phyloP scores from a whole-genome alignment of 2,113 vertebrate species.

The Galbula dea region DNA sequence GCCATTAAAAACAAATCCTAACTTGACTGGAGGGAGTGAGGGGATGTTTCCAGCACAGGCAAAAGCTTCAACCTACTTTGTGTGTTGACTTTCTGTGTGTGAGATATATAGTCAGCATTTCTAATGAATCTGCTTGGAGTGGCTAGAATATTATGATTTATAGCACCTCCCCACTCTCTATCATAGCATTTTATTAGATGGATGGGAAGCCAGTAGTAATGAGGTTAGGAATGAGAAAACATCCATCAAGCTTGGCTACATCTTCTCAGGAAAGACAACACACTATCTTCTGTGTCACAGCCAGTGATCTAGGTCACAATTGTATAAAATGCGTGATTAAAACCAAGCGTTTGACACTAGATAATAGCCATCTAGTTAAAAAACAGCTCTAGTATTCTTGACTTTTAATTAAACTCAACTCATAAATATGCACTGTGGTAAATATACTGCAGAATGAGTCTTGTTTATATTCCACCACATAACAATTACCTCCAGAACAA shows the following conservation, averaged over 20 bases:
- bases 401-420: slow-evolving; percentile 82
- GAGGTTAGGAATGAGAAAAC: slow-evolving; percentile 86
- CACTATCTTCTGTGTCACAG: slow-evolving; percentile 78
- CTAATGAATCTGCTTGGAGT: slow-evolving; percentile 81
- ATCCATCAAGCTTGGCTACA: slow-evolving; percentile 83
- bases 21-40: neutral
- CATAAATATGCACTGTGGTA: slow-evolving; percentile 78
- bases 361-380: slow-evolving; percentile 81
- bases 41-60: slow-evolving; percentile 5
- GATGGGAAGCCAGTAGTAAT: slow-evolving; percentile 87
- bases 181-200: slow-evolving; percentile 89
- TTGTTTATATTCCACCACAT: slow-evolving; percentile 77
- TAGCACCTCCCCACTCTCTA: slow-evolving; percentile 78
- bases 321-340: slow-evolving; percentile 84
- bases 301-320: slow-evolving; percentile 81
- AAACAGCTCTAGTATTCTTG: slow-evolving; percentile 73
- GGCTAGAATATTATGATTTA: slow-evolving; percentile 85
- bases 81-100: slow-evolving; percentile 73
- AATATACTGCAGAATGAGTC: slow-evolving; percentile 73
- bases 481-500: slow-evolving; percentile 78
- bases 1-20: slow-evolving; percentile 54
- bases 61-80: slow-evolving; percentile 67
- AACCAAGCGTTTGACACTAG: slow-evolving; percentile 79
- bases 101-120: slow-evolving; percentile 82
- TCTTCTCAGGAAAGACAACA: slow-evolving; percentile 81